Conservation (phyloP, 1,140 invertebrate genomes). For the Procambarus clarkii region DNA sequence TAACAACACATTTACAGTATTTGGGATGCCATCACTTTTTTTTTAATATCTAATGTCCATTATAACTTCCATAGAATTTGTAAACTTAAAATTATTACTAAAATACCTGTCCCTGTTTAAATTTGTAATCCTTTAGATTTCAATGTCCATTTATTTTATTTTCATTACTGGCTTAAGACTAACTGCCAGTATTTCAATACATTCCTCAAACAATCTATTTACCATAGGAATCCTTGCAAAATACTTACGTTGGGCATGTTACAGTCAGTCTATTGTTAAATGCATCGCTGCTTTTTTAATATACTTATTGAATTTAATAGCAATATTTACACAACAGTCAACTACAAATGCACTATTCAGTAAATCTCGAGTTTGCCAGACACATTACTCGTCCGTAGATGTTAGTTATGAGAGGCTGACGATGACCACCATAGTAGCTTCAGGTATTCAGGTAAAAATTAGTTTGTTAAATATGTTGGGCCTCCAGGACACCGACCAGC, state of each 20-base stretch:
- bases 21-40: no score
- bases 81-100: no score
- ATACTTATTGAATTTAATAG: neutral
- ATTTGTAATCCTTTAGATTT: no score
- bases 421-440: conserved; percentile 20
- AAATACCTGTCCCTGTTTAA: no score
- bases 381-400: conserved; percentile 16
- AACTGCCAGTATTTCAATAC: no score
- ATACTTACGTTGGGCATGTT: neutral
- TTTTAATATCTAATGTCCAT: no score
- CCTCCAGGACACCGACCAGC: conserved; percentile 13
- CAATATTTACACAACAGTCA: neutral
- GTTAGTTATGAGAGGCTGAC: conserved; percentile 24
- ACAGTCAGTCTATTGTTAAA: neutral
- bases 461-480: conserved; percentile 7
- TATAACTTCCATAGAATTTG: no score
- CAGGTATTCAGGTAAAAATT: conserved; percentile 5
- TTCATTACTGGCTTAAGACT: no score
- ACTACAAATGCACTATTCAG: neutral
- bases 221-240: no score
- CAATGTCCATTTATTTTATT: no score
- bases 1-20: no score
- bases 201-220: no score
- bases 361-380: neutral
- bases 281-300: neutral